Base-by-base conservation (phyloP, 1,140 invertebrate species). In the Samia ricini region DNA sequence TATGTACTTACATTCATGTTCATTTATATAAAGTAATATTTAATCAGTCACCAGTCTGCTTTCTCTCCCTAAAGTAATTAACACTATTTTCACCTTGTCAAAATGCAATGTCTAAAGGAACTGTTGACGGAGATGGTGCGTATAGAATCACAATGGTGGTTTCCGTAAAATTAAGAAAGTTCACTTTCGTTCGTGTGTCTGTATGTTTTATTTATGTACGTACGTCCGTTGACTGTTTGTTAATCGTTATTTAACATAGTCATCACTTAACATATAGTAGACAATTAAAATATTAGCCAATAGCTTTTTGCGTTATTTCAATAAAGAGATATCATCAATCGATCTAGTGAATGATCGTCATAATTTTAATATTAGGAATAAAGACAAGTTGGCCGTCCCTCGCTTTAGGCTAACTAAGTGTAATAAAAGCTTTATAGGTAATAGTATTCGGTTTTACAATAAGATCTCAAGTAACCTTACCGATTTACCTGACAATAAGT, bases 121-220 rank as follows among this genome's bases (percentile, higher is more conserved):
- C 7, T 15, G 33, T 42, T 42, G 33, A 42, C 33, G 33, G 33
- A 42, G 33, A 42, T 42, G 33, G 33, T 42, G 33, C 12, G 26
- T 20, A 33, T 52, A 15, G 50, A 56, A 62, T 62, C 19, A 63
- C 58, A 59, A 59, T 55, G 57, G n/a, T 55, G 50, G 63, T 70
- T 70, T 70, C 68, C 68, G 63, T 64, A 69, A 66, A 64, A 61
- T 36, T 60, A 63, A 52, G 68, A 70, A 70, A 70, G 68, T 55
- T 18, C 6, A 60, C 68, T 66, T 70, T 66, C 64, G 56, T 23
- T 42, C 33, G 4, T 42, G 12, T 15, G 33, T 50, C 24, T 19
- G 22, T 23, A 21, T 26, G 48, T 57, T 61, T 57, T 56, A 61
- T 29, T 56, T n/a, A 60, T 60, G 36, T 50, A 29, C 23, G n/a